Base-by-base conservation (phyloP, 2,888 invertebrate genomes). In the Labia minor region DNA sequence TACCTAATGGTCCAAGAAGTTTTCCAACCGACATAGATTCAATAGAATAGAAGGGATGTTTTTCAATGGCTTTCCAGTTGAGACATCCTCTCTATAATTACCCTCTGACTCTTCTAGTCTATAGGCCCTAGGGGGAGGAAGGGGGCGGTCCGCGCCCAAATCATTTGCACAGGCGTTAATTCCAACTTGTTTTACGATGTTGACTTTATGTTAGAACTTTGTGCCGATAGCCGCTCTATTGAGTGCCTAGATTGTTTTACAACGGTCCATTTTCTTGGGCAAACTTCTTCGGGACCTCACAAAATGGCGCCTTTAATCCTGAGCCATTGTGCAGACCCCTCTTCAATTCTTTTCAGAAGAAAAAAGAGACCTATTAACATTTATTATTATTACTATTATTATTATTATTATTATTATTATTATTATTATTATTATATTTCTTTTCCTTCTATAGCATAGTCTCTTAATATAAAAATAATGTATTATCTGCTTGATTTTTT, bases 111-210 rank as follows among this genome's bases (percentile, higher is more conserved):
- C 16, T 49, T 14, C 49, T 26, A 3, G 26, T 26, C 26, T 26
- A 26, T 26, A 26, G 26, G 49, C 49, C 16, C 33, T n/a, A n/a
- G n/a, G n/a, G n/a, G n/a, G 33, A 33, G 33, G 33, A n/a, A 11
- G 49, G n/a, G 49, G 49, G 14, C 49, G 49, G n/a, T 3, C 49
- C 49, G 49, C 49, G 49, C 16, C 49, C 49, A 49, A 49, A 49
- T 49, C 49, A 49, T 49, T 49, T 49, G 49, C 49, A 49, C 49
- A 49, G 49, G 49, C 49, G 49, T 49, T 49, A 49, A 49, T 49
- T 49, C 49, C 49, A 49, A 49, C 49, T 49, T 49, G 49, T 49
- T 49, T 49, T 49, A 49, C 49, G 49, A 49, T 49, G 49, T 49
- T 49, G 49, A 49, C 49, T 49, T 49, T 49, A 49, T 49, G 49